Evolutionary conservation across 2,113 vertebrate genomes (phyloP).

Genomic region (Trematomus loennbergii): DNA sequence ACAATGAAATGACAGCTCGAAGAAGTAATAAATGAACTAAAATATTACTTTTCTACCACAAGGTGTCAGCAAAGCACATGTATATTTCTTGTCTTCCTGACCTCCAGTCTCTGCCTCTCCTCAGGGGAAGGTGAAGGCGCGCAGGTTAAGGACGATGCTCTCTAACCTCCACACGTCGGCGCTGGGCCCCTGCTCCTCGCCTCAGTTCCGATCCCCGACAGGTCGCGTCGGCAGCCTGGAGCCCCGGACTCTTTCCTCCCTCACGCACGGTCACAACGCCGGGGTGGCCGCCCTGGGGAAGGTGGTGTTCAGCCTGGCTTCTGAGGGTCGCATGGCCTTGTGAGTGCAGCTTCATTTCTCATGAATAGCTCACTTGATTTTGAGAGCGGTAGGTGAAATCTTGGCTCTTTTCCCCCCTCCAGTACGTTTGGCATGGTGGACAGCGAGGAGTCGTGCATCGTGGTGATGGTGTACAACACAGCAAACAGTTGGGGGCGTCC

Average conservation of each 20-base stretch:
- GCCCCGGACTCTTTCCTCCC: slow-evolving; percentile 75
- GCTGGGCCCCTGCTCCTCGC: slow-evolving; percentile 87
- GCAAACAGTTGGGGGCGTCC: slow-evolving; percentile 92
- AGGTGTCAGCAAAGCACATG: slow-evolving; percentile 61
- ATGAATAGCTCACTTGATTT: background rate
- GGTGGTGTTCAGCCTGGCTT: slow-evolving; percentile 93
- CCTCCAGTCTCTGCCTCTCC: background rate
- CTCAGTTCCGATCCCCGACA: slow-evolving; percentile 84
- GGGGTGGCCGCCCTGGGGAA: slow-evolving; percentile 89
- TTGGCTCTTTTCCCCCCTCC: background rate
- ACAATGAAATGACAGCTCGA: too few relatives aligned
- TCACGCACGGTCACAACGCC: slow-evolving; percentile 84
- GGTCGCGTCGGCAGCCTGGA: slow-evolving; percentile 85
- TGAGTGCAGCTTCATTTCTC: slow-evolving; percentile 76
- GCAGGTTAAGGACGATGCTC: slow-evolving; percentile 89
- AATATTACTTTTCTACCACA: slow-evolving; percentile 34
- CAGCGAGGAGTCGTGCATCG: slow-evolving; percentile 87
- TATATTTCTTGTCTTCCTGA: background rate
- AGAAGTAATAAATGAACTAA: too few relatives aligned
- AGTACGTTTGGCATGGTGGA: slow-evolving; percentile 93
- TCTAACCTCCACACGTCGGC: slow-evolving; percentile 84
- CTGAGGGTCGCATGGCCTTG: slow-evolving; percentile 92
- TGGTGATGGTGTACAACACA: slow-evolving; percentile 93
- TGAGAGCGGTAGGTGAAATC: background rate
- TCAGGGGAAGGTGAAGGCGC: slow-evolving; percentile 91